Evolutionary conservation across 2,888 invertebrate species (phyloP).

Genomic region (Pristionchus maxplancki): DNA sequence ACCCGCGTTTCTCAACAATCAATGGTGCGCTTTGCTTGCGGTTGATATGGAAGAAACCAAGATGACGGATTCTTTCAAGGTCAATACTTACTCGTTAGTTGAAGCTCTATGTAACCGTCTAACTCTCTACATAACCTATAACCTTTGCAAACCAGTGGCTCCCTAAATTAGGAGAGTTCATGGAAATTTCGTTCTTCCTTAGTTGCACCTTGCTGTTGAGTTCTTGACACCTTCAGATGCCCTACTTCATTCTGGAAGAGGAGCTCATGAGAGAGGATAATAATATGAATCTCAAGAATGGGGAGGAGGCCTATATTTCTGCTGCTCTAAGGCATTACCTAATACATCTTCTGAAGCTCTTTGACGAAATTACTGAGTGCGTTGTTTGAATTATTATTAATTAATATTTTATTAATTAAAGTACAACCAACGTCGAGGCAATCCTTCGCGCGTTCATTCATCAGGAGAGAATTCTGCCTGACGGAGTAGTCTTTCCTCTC

Average conservation of each 20-base stretch:
- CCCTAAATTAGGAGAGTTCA: too few relatives aligned
- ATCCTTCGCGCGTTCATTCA: not conserved
- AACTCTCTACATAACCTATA: too few relatives aligned
- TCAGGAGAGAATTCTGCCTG: not conserved
- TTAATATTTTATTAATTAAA: not conserved
- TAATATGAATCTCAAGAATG: not conserved
- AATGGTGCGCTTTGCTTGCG: not conserved
- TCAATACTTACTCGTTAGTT: too few relatives aligned
- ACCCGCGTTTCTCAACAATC: not conserved
- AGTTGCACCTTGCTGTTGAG: too few relatives aligned
- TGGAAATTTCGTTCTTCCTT: too few relatives aligned
- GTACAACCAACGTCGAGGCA: not conserved
- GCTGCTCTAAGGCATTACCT: not conserved
- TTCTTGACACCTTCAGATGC: not conserved
- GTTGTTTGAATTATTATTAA: not conserved
- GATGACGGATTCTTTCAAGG: not conserved
- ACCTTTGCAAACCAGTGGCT: too few relatives aligned
- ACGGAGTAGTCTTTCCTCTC: not conserved
- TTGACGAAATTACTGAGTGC: not conserved
- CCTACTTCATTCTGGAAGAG: not conserved
- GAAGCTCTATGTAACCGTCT: too few relatives aligned
- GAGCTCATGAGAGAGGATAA: not conserved
- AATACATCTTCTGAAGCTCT: not conserved
- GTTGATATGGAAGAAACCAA: not conserved
- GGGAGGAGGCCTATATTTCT: not conserved